Evolutionary conservation across 1,140 invertebrate genomes (phyloP).

Genomic region (Hylyphantes graminicola): DNA sequence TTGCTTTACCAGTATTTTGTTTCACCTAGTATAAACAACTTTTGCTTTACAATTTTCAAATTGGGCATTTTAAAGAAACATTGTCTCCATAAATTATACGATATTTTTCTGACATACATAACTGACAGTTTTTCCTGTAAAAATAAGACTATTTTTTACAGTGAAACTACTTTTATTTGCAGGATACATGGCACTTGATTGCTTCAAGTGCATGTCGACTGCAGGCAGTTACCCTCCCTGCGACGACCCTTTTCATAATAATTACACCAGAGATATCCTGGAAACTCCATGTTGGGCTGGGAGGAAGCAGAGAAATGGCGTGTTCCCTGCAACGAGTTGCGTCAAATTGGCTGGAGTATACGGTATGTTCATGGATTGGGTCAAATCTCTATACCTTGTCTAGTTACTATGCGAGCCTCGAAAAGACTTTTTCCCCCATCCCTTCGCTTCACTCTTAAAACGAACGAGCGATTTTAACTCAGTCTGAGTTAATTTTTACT

Average conservation of each 20-base stretch:
- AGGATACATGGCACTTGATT: slow-evolving; percentile 79
- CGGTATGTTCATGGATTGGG: slow-evolving; percentile 71
- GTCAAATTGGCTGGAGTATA: slow-evolving; percentile 91
- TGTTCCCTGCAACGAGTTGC: slow-evolving; percentile 96
- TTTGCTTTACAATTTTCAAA: too few relatives aligned
- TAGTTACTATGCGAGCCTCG: not conserved
- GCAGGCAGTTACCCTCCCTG: slow-evolving; percentile 87
- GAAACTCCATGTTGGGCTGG: slow-evolving; percentile 94
- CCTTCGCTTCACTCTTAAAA: too few relatives aligned
- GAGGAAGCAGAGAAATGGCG: slow-evolving; percentile 87
- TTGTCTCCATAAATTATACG: too few relatives aligned
- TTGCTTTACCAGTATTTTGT: too few relatives aligned
- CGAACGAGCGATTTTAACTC: too few relatives aligned
- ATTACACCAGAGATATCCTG: slow-evolving; percentile 82
- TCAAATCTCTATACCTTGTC: slow-evolving; percentile 62
- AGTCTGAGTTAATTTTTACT: too few relatives aligned
- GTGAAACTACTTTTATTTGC: not conserved
- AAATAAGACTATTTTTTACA: not conserved
- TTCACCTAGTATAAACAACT: too few relatives aligned
- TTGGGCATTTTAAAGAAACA: too few relatives aligned
- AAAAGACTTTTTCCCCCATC: too few relatives aligned
- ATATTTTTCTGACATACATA: too few relatives aligned
- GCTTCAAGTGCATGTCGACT: slow-evolving; percentile 95
- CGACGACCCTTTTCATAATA: slow-evolving; percentile 97
- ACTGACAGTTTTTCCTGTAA: too few relatives aligned